phyloP scores from a whole-genome alignment of 2,888 invertebrate genomes.

The Melikaiella ostensackeni region DNA sequence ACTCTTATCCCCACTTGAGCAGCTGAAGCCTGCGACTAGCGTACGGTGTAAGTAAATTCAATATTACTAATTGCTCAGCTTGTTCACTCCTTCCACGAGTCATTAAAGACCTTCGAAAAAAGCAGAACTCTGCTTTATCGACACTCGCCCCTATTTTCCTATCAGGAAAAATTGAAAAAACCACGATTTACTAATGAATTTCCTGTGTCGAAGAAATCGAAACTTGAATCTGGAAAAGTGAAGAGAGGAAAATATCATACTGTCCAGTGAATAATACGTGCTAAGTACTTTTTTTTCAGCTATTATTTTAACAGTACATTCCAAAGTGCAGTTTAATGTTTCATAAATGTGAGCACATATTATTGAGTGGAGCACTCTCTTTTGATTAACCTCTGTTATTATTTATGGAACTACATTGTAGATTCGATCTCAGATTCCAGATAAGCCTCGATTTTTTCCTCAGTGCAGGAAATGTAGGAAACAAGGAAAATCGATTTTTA shows the following conservation, averaged over 20 bases:
- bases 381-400: constrained; percentile 29
- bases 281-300: background rate
- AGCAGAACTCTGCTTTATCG: constrained; percentile 24
- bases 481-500: no score
- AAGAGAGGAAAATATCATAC: constrained; percentile 4
- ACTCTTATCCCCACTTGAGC: no score
- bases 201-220: background rate
- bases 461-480: background rate
- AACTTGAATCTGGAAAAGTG: background rate
- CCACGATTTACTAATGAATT: constrained; percentile 26
- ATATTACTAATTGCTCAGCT: constrained; percentile 20
- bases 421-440: constrained; percentile 24
- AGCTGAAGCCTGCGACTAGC: no score
- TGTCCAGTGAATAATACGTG: background rate
- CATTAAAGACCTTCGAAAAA: constrained; percentile 12
- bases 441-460: constrained; percentile 28
- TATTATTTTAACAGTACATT: constrained; percentile 29
- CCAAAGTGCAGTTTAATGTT: constrained; percentile 27
- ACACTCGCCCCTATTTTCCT: background rate
- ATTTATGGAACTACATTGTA: constrained; percentile 5
- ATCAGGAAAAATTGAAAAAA: background rate
- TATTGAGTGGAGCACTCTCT: constrained; percentile 10
- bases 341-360: constrained; percentile 5
- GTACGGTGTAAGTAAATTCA: no score
- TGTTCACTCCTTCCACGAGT: constrained; percentile 4